These are phyloP conservation scores for Rhorus exstirpatorius DNA, from an alignment of 2,888 invertebrate genomes.

Conservation along the genomic window DNA sequence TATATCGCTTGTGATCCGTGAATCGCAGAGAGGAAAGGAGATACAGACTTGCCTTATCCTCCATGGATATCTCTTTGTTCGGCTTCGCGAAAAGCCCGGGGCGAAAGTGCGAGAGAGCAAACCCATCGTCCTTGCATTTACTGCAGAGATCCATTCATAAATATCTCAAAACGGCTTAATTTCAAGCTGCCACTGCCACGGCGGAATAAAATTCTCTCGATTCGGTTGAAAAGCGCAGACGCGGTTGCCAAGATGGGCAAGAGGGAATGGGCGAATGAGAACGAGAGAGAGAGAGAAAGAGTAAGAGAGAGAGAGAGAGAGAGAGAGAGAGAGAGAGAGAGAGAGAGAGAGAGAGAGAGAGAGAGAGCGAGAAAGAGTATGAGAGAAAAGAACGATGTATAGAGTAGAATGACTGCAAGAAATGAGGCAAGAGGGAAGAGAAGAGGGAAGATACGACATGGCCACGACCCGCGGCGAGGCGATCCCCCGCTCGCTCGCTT, in stretches of 20 bases:
- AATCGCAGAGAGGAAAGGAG: conserved; percentile 15
- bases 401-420: conserved; percentile 54
- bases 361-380: conserved; percentile 50
- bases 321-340: conserved; percentile 61
- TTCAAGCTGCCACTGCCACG: conserved; percentile 81
- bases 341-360: conserved; percentile 42
- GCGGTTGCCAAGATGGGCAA: conserved; percentile 72
- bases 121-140: conserved; percentile 48
- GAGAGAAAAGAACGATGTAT: conserved; percentile 60
- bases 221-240: conserved; percentile 83
- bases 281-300: conserved; percentile 37
- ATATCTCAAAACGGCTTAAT: conserved; percentile 86
- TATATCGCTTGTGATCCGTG: conserved; percentile 41
- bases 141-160: conserved; percentile 83
- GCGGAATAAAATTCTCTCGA: conserved; percentile 83
- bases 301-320: conserved; percentile 36
- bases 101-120: conserved; percentile 37
- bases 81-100: conserved; percentile 39
- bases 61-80: conserved; percentile 68
- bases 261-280: conserved; percentile 63
- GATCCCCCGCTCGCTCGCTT: conserved; percentile 78
- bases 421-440: conserved; percentile 40
- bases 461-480: conserved; percentile 79
- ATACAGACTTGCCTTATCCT: conserved; percentile 60
- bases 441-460: conserved; percentile 77